Conservation (phyloP, 2,113 vertebrate genomes). For the Dicentrarchus labrax region DNA sequence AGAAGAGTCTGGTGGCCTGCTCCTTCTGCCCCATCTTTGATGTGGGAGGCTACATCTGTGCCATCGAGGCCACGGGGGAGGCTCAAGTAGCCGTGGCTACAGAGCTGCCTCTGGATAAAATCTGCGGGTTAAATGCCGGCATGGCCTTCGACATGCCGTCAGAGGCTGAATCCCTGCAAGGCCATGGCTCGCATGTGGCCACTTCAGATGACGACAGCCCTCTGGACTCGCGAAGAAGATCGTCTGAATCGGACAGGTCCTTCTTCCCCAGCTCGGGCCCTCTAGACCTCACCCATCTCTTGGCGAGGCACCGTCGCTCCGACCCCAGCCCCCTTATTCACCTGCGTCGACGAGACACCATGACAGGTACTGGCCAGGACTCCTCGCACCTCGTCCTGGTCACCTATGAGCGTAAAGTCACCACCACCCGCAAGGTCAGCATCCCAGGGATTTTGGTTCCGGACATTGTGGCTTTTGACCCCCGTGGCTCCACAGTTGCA, state of each 20-base stretch:
- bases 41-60: conserved; percentile 89
- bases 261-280: conserved; percentile 83
- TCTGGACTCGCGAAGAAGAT: conserved; percentile 78
- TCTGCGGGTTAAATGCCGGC: conserved; percentile 91
- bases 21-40: conserved; percentile 91
- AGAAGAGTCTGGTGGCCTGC: conserved; percentile 88
- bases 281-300: conserved; percentile 90
- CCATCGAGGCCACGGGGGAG: conserved; percentile 86
- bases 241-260: conserved; percentile 82
- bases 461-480: conserved; percentile 92
- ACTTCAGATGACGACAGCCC: conserved; percentile 75
- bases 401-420: conserved; percentile 91
- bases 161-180: conserved; percentile 71
- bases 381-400: conserved; percentile 94
- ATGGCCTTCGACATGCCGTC: conserved; percentile 84
- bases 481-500: conserved; percentile 86
- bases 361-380: conserved; percentile 91
- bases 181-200: conserved; percentile 67
- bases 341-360: conserved; percentile 87
- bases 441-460: conserved; percentile 96
- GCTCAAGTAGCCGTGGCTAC: conserved; percentile 91
- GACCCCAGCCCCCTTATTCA: conserved; percentile 89
- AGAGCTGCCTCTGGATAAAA: conserved; percentile 92
- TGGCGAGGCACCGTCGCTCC: conserved; percentile 82
- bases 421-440: conserved; percentile 89